Evolutionary conservation across 2,797 vertebrate species (phyloP), one percentile per base, ranked within the genome.

Genomic region (Rhinophrynus dorsalis): DNA sequence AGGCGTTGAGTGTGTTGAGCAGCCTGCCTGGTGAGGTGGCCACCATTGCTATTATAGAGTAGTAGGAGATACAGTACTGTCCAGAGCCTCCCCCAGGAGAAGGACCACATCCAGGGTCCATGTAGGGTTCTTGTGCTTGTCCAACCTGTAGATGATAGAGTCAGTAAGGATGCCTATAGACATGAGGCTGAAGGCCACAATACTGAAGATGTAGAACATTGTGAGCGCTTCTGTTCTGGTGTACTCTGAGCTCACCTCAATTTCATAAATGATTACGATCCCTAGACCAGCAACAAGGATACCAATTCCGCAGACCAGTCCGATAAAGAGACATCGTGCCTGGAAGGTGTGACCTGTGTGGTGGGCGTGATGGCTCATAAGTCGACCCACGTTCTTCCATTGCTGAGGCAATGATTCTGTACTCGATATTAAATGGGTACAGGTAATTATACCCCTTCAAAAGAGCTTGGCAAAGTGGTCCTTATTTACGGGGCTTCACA

Each of bases 391-490:
- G 0, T 99, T 99, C 83, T 95, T 98, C 97, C 97, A 99, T 92
- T 79, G 96, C 91, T 0, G 95, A 96, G 27, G 97, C 95, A 3
- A 99, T 97, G 75, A 99, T 94, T 54, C 95, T 95, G 85, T 98
- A 99, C 79, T 99, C 97, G 0, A 97, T 97, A 82, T 97, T 98
- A 81, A 99, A 97, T 10, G 96, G 97, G 64, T 98, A 97, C 30
- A 99, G 76, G 88, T 97, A 99, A 79, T 90, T 95, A 64, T 91
- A 97, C 12, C 92, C 94, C 0, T 90, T 81, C 78, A 96, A 86
- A 78, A 99, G 98, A 80, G 89, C 77, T 67, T 81, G 74, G 58
- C 95, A 98, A n/a, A n/a, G n/a, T n/a, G n/a, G n/a, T n/a, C n/a
- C n/a, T n/a, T n/a, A n/a, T n/a, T n/a, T n/a, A n/a, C n/a, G n/a